Conservation (phyloP, 2,797 vertebrate species). For the Cottoperca gobio region DNA sequence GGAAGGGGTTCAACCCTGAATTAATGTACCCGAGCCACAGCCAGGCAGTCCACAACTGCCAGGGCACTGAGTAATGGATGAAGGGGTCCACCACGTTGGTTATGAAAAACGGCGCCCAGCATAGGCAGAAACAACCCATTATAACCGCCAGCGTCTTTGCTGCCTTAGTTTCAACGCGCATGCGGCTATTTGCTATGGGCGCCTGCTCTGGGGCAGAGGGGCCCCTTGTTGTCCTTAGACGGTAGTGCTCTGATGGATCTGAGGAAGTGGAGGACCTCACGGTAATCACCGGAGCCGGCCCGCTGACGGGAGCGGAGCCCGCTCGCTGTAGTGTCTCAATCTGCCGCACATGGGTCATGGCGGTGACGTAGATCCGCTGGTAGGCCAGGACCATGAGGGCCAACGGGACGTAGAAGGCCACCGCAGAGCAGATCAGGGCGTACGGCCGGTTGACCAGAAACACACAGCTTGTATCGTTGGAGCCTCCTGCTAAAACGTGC, state of each 20-base stretch:
- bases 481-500: conserved; percentile 42
- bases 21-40: conserved; percentile 89
- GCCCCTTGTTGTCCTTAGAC: conserved; percentile 34
- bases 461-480: conserved; percentile 85
- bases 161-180: conserved; percentile 87
- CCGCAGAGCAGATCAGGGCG: conserved; percentile 86
- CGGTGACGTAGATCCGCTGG: conserved; percentile 88
- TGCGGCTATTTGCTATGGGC: conserved; percentile 73
- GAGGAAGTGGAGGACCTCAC: conserved; percentile 69
- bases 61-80: conserved; percentile 86
- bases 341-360: conserved; percentile 86
- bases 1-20: conserved; percentile 88
- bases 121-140: conserved; percentile 89
- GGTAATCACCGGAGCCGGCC: conserved; percentile 10
- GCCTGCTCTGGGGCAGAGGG: conserved; percentile 56
- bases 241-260: conserved; percentile 61
- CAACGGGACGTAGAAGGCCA: conserved; percentile 87
- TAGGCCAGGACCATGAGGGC: conserved; percentile 88
- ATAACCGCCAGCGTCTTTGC: conserved; percentile 88
- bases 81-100: conserved; percentile 89
- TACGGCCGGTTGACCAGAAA: conserved; percentile 88
- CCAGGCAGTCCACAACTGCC: conserved; percentile 89
- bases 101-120: conserved; percentile 89
- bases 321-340: conserved; percentile 86
- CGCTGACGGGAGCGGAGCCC: conserved; percentile 77